Evolutionary conservation across 2,797 vertebrate species (phyloP).

Genomic region (Erethizon dorsatum): DNA sequence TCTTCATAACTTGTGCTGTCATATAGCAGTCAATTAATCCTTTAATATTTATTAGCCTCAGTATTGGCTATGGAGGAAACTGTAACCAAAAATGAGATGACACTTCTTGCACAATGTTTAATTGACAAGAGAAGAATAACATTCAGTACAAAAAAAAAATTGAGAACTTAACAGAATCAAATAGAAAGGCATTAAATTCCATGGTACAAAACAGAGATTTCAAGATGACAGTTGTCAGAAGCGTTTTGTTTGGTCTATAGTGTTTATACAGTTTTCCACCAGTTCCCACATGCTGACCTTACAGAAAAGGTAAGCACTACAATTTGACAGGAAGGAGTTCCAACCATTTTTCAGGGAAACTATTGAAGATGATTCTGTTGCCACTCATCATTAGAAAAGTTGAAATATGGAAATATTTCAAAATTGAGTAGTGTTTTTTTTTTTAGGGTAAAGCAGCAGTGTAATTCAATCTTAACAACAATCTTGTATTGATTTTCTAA

Average conservation of each 20-base stretch:
- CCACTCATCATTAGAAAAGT: background rate
- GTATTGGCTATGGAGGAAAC: background rate
- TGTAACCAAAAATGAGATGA: background rate
- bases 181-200: background rate
- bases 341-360: background rate
- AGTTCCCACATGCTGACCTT: background rate
- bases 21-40: background rate
- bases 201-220: background rate
- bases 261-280: background rate
- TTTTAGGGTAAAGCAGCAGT: background rate
- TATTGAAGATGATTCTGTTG: background rate
- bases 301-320: background rate
- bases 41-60: background rate
- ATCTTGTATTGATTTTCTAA: background rate
- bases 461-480: background rate
- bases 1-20: background rate
- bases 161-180: background rate
- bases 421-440: background rate
- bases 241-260: background rate
- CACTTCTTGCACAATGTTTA: background rate
- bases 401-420: background rate
- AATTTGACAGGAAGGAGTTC: background rate
- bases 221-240: background rate
- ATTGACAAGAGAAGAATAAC: background rate
- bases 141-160: background rate